Base-by-base conservation (phyloP, 1,140 invertebrate species). In the Calycopis cecrops region DNA sequence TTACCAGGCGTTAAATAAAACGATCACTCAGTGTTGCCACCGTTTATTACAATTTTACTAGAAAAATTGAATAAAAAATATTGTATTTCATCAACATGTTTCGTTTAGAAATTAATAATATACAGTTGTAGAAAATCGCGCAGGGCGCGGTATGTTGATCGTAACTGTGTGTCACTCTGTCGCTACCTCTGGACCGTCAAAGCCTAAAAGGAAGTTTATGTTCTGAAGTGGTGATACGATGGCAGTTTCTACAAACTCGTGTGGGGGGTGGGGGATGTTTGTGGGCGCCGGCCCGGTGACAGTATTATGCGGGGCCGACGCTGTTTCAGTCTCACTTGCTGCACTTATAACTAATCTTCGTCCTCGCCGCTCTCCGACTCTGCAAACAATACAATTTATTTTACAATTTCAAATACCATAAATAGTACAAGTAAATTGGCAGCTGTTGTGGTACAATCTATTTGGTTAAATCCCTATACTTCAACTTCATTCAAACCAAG, bases 21-120 rank as follows among this genome's bases (percentile, higher is more conserved):
- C 59, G 71, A 56, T 10, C 48, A 17, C 34, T 7, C 68, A 68
- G 81, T 84, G 80, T 84, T 78, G 69, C 77, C 83, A 86, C 83
- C 67, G 71, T 84, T 86, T 86, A 84, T 80, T 86, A 65, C 63
- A 79, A 84, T 82, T 86, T 86, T 86, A 74, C 80, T 86, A 84
- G 76, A 85, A 86, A 86, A 86, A 85, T 85, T 85, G 81, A 86
- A 86, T 86, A 86, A 86, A 86, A 86, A 86, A 86, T 86, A 86
- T 86, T 76, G 78, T 86, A 78, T 83, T 80, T 80, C 72, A 76
- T 79, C 76, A 83, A 83, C 80, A 84, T 79, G 78, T 86, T 81
- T 78, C 67, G 40, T 79, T 78, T 81, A 78, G 79, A 79, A 79
- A 85, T 79, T 77, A 85, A 80, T 75, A 78, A 71, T 80, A 80